Base-by-base conservation (phyloP, 2,888 invertebrate species). In the Eupithecia vulgata region DNA sequence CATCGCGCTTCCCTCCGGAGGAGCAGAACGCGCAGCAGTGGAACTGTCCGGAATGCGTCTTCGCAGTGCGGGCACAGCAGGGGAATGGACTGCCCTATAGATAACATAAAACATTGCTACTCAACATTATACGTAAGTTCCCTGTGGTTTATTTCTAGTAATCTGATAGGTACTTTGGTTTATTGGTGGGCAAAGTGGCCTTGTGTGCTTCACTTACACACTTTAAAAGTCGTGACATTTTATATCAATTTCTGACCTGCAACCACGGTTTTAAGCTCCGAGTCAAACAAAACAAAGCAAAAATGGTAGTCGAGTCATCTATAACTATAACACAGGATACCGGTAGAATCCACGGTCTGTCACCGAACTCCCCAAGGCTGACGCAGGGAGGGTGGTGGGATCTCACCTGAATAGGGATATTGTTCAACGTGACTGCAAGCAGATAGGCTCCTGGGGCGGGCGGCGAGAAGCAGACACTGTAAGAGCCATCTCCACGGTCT, bases 21-120 rank as follows among this genome's bases (percentile, higher is more conserved):
- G 97, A 97, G 84, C 97, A 97, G 89, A 97, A 97, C 37, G 96
- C 95, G 86, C 97, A 97, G 84, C 97, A 97, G 88, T 97, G 97
- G 92, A 95, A 97, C 80, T 96, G 95, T 0, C 97, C 97, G 67
- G 92, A 93, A 87, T 97, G 97, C 0, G 95, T 95, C 67, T 95
- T 93, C 57, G 95, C 90, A 6, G 95, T 95, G n/a, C 96, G 95
- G 0, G 96, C 96, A 37, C 94, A 92, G 70, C 97, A 95, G 1
- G 95, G 92, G 85, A 96, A 96, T 8, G 97, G 97, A 85, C 96
- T 96, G 68, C 96, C 96, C 96, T 96, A 87, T 17, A 34, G 34
- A 17, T 7, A 59, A 21, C 0, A 61, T 17, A 17, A 30, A 17
- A 15, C 15, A 30, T 3, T 59, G 13, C 8, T n/a, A n/a, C n/a